A percentile compares a stretch with the other conserved stretches of the same genome.
phyloP scores from a whole-genome alignment of 1,140 invertebrate genomes.

The Tetramorium alpestre region DNA sequence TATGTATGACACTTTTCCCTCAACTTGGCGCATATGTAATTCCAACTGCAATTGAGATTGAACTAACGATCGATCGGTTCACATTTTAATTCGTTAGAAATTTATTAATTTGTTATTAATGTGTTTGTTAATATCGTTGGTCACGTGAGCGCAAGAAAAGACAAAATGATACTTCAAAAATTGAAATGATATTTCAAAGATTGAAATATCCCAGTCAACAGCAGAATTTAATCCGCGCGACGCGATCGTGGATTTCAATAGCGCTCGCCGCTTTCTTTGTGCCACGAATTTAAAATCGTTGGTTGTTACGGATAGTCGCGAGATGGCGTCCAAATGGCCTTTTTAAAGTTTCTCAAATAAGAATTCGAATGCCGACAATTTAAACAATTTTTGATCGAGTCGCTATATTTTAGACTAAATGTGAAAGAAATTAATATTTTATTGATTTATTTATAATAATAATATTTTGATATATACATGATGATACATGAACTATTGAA shows the following conservation, averaged over 20 bases:
- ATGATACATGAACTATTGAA: too few relatives aligned
- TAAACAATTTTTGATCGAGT: too few relatives aligned
- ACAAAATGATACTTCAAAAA: neutral
- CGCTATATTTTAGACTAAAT: too few relatives aligned
- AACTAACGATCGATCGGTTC: slow-evolving; percentile 23
- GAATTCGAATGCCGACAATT: neutral
- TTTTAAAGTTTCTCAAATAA: neutral
- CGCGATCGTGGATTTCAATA: neutral
- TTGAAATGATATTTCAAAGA: neutral
- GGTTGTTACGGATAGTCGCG: neutral
- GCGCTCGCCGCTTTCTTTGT: neutral
- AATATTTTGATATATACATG: too few relatives aligned
- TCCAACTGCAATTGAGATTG: neutral
- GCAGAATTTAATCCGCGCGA: neutral
- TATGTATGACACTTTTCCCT: slow-evolving; percentile 56
- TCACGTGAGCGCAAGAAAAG: neutral
- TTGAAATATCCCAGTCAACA: neutral
- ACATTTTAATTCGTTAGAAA: neutral
- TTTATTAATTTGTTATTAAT: slow-evolving; percentile 40
- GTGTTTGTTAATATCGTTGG: neutral
- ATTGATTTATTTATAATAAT: neutral
- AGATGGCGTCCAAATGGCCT: neutral
- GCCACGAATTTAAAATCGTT: neutral
- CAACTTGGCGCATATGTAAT: neutral
- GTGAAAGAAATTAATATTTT: too few relatives aligned